These are phyloP conservation scores for Nothobranchius kuhntae DNA, from an alignment of 2,113 vertebrate genomes.

Conservation along the genomic window DNA sequence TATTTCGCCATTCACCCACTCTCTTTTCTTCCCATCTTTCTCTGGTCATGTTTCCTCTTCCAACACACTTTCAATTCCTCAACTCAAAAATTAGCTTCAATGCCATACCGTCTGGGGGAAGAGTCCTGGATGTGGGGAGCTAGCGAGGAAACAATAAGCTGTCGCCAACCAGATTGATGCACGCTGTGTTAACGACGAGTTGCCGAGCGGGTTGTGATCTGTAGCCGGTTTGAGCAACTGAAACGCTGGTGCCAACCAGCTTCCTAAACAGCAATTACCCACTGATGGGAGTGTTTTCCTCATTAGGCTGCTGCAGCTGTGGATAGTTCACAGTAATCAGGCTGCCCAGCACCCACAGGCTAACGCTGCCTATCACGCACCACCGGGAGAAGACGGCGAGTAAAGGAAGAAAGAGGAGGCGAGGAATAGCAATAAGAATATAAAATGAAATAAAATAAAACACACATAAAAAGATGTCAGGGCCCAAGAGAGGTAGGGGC, in stretches of 20 bases:
- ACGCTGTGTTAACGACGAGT: constrained; percentile 45
- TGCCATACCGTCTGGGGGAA: constrained; percentile 27
- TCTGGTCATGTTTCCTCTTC: neutral
- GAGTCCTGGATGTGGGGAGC: constrained; percentile 42
- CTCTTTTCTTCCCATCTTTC: constrained; percentile 4
- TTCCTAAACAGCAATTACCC: constrained; percentile 75
- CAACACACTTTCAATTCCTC: constrained; percentile 13
- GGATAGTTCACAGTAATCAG: constrained; percentile 71
- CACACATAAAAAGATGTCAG: neutral
- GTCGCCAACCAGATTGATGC: constrained; percentile 42
- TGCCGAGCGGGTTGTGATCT: constrained; percentile 39
- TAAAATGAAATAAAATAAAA: neutral
- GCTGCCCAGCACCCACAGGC: constrained; percentile 57
- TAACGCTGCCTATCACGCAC: constrained; percentile 56
- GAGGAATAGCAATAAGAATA: neutral
- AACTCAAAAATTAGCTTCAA: constrained; percentile 51
- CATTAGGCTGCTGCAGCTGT: constrained; percentile 74
- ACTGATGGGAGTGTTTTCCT: constrained; percentile 76
- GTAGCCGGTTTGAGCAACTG: constrained; percentile 49
- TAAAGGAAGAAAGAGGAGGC: neutral
- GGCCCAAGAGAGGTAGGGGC: neutral
- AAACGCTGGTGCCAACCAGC: constrained; percentile 53
- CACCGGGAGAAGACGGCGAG: constrained; percentile 38
- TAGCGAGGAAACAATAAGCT: constrained; percentile 22
- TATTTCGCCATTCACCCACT: neutral